A percentile compares a stretch with the other conserved stretches of the same genome.
These are phyloP conservation scores for Philotrypesis tridentata DNA, from an alignment of 1,140 invertebrate species.

Conservation along the genomic window DNA sequence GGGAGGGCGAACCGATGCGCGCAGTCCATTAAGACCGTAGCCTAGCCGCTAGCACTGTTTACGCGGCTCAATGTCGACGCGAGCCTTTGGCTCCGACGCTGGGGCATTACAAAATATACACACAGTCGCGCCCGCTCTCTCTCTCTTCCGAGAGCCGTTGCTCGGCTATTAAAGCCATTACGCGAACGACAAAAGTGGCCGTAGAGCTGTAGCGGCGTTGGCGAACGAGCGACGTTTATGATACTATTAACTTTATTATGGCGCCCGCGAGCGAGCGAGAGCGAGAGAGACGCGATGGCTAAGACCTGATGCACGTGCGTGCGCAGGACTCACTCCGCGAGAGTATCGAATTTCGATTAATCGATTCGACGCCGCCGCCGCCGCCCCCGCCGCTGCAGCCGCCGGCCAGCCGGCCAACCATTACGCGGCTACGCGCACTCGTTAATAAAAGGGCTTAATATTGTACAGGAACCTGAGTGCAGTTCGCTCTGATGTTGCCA, in stretches of 20 bases:
- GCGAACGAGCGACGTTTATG: constrained; percentile 63
- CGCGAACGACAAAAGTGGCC: constrained; percentile 58
- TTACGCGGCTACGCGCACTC: constrained; percentile 52
- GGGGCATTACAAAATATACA: constrained; percentile 32
- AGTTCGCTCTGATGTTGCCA: no score
- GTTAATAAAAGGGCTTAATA: constrained; percentile 66
- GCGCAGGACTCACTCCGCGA: neutral
- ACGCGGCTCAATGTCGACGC: neutral
- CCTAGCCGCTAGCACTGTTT: neutral
- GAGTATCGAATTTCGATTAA: constrained; percentile 68
- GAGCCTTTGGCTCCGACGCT: neutral
- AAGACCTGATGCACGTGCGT: neutral
- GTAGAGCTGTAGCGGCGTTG: constrained; percentile 29
- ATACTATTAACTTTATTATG: constrained; percentile 66
- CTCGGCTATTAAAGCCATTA: constrained; percentile 28
- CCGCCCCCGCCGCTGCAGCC: neutral
- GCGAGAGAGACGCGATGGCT: neutral
- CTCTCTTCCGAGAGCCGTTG: neutral
- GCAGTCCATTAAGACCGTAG: constrained; percentile 13
- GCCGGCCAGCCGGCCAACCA: constrained; percentile 40
- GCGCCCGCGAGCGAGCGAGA: constrained; percentile 45
- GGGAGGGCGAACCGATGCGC: neutral
- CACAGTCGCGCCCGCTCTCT: no score
- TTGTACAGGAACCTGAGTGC: constrained; percentile 53
- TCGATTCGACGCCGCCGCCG: constrained; percentile 55